Conservation (phyloP, 2,888 invertebrate species). For the Eueremaeus valkanovi region DNA sequence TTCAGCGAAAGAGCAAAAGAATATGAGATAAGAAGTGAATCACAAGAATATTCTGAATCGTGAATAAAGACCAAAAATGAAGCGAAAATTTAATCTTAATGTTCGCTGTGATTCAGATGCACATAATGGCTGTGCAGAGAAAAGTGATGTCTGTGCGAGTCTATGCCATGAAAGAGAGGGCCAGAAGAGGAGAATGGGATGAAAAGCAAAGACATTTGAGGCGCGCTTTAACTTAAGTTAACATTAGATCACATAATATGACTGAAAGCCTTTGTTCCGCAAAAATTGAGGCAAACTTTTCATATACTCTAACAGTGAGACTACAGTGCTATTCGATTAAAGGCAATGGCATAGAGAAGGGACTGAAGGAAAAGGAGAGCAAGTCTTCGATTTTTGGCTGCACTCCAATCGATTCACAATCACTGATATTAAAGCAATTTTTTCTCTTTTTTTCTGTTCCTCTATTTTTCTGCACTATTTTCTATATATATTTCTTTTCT, state of each 20-base stretch:
- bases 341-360: background rate
- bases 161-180: background rate
- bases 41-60: background rate
- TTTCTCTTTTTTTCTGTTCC: background rate
- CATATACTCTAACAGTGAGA: background rate
- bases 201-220: background rate
- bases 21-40: background rate
- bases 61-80: background rate
- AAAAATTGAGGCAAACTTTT: background rate
- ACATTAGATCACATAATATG: background rate
- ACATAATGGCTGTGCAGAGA: background rate
- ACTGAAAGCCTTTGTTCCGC: background rate
- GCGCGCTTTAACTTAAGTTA: background rate
- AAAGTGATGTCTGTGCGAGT: background rate
- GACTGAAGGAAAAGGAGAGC: background rate
- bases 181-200: background rate
- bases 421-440: conserved; percentile 9
- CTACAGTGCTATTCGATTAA: background rate
- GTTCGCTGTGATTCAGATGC: background rate
- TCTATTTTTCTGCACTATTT: conserved; percentile 2
- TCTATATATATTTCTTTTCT: background rate
- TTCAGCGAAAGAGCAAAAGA: background rate
- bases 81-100: background rate
- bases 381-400: conserved; percentile 9
- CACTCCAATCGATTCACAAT: conserved; percentile 27